Percentiles rank a stretch among this genome's conserved stretches.
Evolutionary conservation across 2,888 invertebrate genomes (phyloP).

Genomic region (Tanytarsus gracilentus): DNA sequence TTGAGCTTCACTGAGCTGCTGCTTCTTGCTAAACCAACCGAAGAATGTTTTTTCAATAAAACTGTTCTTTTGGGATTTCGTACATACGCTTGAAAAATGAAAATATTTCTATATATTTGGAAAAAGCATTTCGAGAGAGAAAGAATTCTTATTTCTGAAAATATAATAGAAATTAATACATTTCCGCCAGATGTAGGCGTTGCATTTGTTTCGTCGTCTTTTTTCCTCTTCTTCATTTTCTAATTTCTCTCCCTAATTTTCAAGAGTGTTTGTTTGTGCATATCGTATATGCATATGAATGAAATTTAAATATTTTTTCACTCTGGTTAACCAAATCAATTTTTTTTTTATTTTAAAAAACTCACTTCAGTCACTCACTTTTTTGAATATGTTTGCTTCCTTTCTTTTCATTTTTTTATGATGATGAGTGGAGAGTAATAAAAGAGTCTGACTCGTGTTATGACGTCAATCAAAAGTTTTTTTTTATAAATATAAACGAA

Average conservation of each 20-base stretch:
- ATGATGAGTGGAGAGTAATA: neutral
- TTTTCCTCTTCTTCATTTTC: neutral
- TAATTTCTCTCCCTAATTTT: neutral
- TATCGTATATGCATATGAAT: no score
- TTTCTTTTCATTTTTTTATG: no score
- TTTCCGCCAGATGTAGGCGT: constrained; percentile 34
- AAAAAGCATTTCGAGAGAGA: constrained; percentile 5
- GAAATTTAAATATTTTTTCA: no score
- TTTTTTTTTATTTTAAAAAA: no score
- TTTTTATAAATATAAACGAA: neutral
- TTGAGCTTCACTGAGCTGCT: no score
- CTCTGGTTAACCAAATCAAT: no score
- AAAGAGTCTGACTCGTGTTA: constrained; percentile 5
- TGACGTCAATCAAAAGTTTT: constrained; percentile 8
- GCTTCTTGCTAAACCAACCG: constrained; percentile 28
- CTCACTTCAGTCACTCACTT: no score
- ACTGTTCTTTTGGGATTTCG: constrained; percentile 16
- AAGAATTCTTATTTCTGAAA: no score
- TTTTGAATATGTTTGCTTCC: no score
- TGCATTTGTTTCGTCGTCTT: constrained; percentile 11
- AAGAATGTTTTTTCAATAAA: constrained; percentile 29
- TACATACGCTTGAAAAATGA: neutral
- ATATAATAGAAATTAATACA: constrained; percentile 30
- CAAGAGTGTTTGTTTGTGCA: no score
- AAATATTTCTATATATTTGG: constrained; percentile 2